Evolutionary conservation across 2,888 invertebrate species (phyloP).

Genomic region (Ctenicera cuprea): DNA sequence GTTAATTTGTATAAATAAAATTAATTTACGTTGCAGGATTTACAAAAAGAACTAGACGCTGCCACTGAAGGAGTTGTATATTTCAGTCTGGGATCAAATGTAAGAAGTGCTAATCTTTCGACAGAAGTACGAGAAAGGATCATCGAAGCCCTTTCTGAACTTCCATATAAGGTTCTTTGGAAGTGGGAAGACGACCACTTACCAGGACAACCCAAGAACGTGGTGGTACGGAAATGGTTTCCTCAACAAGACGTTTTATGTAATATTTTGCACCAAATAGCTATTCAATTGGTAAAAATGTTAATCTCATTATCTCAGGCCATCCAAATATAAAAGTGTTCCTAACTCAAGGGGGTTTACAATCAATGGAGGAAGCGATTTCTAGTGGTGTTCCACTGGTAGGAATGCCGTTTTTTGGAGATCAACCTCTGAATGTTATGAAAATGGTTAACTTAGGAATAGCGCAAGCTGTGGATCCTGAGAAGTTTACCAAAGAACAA

Average conservation of each 20-base stretch:
- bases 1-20: too few species aligned
- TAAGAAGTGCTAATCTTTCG: slow-evolving; percentile 68
- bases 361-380: slow-evolving; percentile 60
- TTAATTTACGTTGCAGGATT: slow-evolving; percentile 61
- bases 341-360: slow-evolving; percentile 60
- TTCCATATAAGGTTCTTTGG: slow-evolving; percentile 71
- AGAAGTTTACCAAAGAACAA: slow-evolving; percentile 55
- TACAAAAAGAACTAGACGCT: slow-evolving; percentile 66
- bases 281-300: neutral
- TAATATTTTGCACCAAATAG: slow-evolving; percentile 51
- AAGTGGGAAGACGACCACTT: slow-evolving; percentile 70
- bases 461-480: slow-evolving; percentile 55
- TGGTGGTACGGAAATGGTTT: slow-evolving; percentile 71
- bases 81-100: slow-evolving; percentile 71
- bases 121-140: slow-evolving; percentile 64
- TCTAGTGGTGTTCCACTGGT: slow-evolving; percentile 61
- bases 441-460: slow-evolving; percentile 58
- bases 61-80: slow-evolving; percentile 68
- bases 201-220: slow-evolving; percentile 67
- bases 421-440: slow-evolving; percentile 59
- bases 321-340: slow-evolving; percentile 58
- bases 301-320: slow-evolving; percentile 47
- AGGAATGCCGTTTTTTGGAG: slow-evolving; percentile 61
- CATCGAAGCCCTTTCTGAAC: slow-evolving; percentile 67
- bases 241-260: slow-evolving; percentile 73